These are phyloP conservation scores for Bombus superbus DNA, from an alignment of 1,140 invertebrate species.

Conservation along the genomic window DNA sequence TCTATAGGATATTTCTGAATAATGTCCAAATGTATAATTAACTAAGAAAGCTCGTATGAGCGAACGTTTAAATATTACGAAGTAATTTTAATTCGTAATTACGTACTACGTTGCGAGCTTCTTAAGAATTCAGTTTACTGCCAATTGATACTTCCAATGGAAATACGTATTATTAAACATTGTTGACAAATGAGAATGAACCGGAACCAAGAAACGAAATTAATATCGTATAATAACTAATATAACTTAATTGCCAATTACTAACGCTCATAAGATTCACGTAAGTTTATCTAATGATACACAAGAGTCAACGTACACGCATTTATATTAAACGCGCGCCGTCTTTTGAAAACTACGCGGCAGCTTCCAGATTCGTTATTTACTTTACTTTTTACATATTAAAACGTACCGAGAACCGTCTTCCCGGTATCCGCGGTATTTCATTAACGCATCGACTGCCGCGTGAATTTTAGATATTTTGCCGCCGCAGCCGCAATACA, in stretches of 20 bases:
- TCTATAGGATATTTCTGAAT: neutral
- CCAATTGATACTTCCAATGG: neutral
- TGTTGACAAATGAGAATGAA: neutral
- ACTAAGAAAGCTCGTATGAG: too few relatives aligned
- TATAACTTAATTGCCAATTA: neutral
- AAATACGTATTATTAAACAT: neutral
- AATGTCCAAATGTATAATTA: neutral
- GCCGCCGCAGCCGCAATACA: too few relatives aligned
- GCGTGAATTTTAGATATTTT: too few relatives aligned
- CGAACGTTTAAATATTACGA: neutral
- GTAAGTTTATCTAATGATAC: neutral
- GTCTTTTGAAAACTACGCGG: neutral
- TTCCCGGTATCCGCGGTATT: constrained; percentile 9
- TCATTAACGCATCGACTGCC: constrained; percentile 9
- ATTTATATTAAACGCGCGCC: neutral
- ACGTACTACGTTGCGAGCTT: too few relatives aligned
- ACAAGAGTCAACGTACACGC: neutral
- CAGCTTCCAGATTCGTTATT: neutral
- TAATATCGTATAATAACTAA: neutral
- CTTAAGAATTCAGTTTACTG: too few relatives aligned
- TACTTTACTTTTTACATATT: constrained; percentile 36
- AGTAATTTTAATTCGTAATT: neutral
- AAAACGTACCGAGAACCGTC: constrained; percentile 41
- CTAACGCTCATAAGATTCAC: neutral
- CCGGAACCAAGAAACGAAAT: neutral